These are phyloP conservation scores for Chitala chitala DNA, from an alignment of 2,113 vertebrate species.

Conservation along the genomic window DNA sequence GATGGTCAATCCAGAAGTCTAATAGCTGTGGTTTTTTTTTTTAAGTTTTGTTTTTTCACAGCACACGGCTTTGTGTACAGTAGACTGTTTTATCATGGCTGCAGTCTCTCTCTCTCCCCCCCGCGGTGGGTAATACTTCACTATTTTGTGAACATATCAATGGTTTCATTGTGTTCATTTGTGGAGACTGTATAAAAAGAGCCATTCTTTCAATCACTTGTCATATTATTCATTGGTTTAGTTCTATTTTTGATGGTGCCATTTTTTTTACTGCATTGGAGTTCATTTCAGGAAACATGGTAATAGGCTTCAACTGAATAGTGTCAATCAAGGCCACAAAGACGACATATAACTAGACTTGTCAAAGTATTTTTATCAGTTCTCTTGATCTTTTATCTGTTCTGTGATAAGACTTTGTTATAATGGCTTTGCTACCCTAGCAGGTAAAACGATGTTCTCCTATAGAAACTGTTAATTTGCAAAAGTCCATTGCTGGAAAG, in stretches of 20 bases:
- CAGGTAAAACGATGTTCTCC: too few relatives aligned
- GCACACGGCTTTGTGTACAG: slow-evolving; percentile 24
- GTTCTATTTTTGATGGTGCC: background rate
- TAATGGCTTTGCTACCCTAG: too few relatives aligned
- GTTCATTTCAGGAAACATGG: background rate
- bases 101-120: background rate
- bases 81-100: background rate
- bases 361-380: background rate
- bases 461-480: too few relatives aligned
- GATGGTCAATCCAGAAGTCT: background rate
- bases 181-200: background rate
- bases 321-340: background rate
- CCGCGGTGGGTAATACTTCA: background rate
- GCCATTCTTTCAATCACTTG: background rate
- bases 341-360: background rate
- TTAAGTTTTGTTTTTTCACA: slow-evolving; percentile 16
- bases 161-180: background rate
- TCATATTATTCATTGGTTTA: background rate
- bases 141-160: background rate
- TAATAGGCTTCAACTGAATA: background rate
- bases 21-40: slow-evolving; percentile 12
- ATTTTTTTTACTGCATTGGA: background rate
- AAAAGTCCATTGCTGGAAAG: too few relatives aligned
- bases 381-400: background rate
- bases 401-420: background rate